These are phyloP conservation scores for Manis pentadactyla DNA, from an alignment of 2,797 vertebrate genomes.

Conservation along the genomic window DNA sequence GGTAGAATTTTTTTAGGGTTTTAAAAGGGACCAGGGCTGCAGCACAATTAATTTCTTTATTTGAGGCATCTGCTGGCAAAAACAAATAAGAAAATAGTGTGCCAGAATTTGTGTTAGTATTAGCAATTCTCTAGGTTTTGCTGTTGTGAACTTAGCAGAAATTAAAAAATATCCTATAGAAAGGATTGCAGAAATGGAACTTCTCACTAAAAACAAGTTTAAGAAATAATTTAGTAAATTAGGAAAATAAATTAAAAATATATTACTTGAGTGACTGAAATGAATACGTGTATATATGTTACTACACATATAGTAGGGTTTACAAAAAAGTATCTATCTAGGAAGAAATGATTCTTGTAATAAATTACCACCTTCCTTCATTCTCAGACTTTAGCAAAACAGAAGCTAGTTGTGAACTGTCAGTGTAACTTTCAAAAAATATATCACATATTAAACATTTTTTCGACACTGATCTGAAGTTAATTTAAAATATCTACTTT, in stretches of 20 bases:
- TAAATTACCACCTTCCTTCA: conserved; percentile 2
- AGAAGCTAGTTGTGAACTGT: neutral
- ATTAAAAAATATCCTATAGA: conserved; percentile 16
- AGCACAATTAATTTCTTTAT: neutral
- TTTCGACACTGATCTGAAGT: neutral
- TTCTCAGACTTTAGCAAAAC: neutral
- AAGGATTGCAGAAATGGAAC: conserved; percentile 16
- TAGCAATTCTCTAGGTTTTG: conserved; percentile 1
- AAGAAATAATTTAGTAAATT: neutral
- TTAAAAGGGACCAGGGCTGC: conserved; percentile 24
- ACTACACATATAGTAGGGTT: neutral
- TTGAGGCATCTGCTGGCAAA: neutral
- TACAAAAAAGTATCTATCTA: neutral
- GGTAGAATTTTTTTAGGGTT: conserved; percentile 11
- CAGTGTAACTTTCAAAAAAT: neutral
- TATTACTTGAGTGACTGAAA: conserved; percentile 9
- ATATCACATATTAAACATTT: conserved; percentile 28
- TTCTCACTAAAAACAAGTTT: neutral
- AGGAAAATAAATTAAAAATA: conserved; percentile 38
- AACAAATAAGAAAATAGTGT: conserved; percentile 37
- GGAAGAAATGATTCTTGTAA: conserved; percentile 40
- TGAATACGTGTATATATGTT: neutral
- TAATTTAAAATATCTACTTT: conserved; percentile 21
- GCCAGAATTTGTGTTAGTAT: neutral
- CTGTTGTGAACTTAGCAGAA: conserved; percentile 26